Evolutionary conservation across 1,140 invertebrate species (phyloP), one percentile per base, ranked within the genome.

Genomic region (Kradibia gibbosae): DNA sequence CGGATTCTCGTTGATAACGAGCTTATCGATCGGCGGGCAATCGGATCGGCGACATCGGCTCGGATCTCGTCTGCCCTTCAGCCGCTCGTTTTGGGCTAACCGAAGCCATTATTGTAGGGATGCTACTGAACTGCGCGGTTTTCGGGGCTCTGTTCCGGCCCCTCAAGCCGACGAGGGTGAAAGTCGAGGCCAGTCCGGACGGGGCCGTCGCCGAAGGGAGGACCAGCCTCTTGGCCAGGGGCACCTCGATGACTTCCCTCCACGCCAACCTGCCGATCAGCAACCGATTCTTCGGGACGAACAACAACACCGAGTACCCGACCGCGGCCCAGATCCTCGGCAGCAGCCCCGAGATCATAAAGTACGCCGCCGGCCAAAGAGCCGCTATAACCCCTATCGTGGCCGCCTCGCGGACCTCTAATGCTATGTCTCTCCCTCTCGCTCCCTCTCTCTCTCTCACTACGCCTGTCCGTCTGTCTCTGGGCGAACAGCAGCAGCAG

Each of bases 101-200:
- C n/a, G n/a, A 50, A 48, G 28, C 3, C 22, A 15, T 15, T 15
- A 15, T 77, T 60, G 15, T 85, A 95, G 94, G 93, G 11, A 93
- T 97, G 83, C 90, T 96, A 20, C 86, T 97, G 17, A 92, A 94
- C 65, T 98, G 97, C 88, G 92, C 93, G 0, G 84, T 96, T n/a
- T 97, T 95, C 85, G 97, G 96, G 20, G 90, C 94, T 0, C 90
- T 97, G 85, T 98, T 97, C 88, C 93, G 96, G 65, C 96, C 96
- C 0, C 91, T 98, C 20, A 93, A 95, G 81, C 95, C 95, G 0
- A 90, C 89, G n/a, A 86, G 87, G 50, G 92, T 94, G 4, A 93
- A 93, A 82, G 93, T 95, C n/a, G 93, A 92, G 10, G 78, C 87
- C 5, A 89, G 92, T 13, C 87, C 89, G 15, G 91, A 84, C 88